Evolutionary conservation across 2,888 invertebrate species (phyloP).

Genomic region (Ophion ventricosus): DNA sequence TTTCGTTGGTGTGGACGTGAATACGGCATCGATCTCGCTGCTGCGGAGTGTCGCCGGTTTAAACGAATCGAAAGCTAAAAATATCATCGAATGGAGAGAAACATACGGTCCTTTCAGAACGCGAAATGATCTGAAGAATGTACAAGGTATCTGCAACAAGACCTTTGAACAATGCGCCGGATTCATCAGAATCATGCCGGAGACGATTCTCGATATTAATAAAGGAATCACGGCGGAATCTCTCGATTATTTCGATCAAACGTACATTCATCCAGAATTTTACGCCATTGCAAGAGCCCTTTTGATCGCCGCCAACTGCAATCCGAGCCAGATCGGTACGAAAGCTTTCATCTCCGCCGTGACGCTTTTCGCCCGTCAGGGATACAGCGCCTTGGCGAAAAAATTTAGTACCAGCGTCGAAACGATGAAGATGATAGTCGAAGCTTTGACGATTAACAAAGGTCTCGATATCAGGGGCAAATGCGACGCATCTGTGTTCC

Average conservation of each 20-base stretch:
- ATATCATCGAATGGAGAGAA: slow-evolving; percentile 90
- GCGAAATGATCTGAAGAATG: slow-evolving; percentile 90
- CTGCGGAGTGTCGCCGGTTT: slow-evolving; percentile 94
- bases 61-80: slow-evolving; percentile 89
- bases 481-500: slow-evolving; percentile 89
- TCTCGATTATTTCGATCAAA: slow-evolving; percentile 87
- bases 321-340: slow-evolving; percentile 73
- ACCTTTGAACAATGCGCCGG: slow-evolving; percentile 96
- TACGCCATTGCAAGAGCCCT: slow-evolving; percentile 89
- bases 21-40: slow-evolving; percentile 92
- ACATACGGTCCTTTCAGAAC: slow-evolving; percentile 89
- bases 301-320: slow-evolving; percentile 79
- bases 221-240: neutral
- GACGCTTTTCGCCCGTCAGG: slow-evolving; percentile 54
- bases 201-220: slow-evolving; percentile 69
- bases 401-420: slow-evolving; percentile 86
- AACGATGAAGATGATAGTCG: slow-evolving; percentile 89
- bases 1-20: slow-evolving; percentile 96
- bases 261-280: slow-evolving; percentile 97
- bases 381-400: slow-evolving; percentile 81
- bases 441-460: slow-evolving; percentile 88
- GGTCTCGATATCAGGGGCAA: slow-evolving; percentile 90
- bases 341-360: slow-evolving; percentile 53
- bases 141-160: slow-evolving; percentile 92
- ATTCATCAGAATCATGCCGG: slow-evolving; percentile 88